Evolutionary conservation across 2,797 vertebrate species (phyloP).

Genomic region (Delichon dasypus): DNA sequence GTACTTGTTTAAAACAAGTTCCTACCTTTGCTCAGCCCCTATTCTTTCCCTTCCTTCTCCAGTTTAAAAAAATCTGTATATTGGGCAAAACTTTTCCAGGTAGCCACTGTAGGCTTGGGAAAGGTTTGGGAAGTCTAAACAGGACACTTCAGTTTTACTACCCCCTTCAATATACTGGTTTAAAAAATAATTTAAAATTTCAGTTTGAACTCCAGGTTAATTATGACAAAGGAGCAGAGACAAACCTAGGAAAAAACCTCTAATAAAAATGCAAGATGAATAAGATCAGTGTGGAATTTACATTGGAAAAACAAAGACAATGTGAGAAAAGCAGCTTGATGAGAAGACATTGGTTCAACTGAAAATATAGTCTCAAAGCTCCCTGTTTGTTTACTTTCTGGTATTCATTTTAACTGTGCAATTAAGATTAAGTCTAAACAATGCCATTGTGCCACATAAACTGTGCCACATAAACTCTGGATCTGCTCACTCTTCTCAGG

Average conservation of each 20-base stretch:
- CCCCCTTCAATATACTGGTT: neutral
- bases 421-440: neutral
- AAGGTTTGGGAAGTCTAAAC: neutral
- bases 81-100: neutral
- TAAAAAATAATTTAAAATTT: neutral
- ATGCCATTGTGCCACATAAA: neutral
- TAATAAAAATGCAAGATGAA: neutral
- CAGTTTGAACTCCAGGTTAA: neutral
- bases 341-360: neutral
- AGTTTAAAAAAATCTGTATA: neutral
- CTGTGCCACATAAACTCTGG: neutral
- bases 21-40: neutral
- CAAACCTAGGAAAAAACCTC: neutral
- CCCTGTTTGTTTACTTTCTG: neutral
- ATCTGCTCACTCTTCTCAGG: neutral
- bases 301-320: neutral
- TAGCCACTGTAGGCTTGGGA: neutral
- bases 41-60: neutral
- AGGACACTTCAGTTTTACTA: neutral
- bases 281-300: neutral
- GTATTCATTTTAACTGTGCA: neutral
- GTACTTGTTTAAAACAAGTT: neutral
- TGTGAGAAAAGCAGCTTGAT: neutral
- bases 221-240: neutral
- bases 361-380: neutral